Conservation (phyloP, 2,888 invertebrate genomes). For the Metopia argyrocephala region DNA sequence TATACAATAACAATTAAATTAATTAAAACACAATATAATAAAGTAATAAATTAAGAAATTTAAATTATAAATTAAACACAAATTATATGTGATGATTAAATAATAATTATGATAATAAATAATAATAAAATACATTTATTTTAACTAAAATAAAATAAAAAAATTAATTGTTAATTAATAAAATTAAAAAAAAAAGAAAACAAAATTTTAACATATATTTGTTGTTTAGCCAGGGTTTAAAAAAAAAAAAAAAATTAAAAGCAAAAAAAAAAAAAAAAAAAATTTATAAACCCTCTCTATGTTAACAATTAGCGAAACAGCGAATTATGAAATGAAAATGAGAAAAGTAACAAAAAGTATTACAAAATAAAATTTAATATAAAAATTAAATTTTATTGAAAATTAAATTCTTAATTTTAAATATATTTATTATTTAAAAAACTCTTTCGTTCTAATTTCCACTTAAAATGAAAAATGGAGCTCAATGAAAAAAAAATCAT, state of each 20-base stretch:
- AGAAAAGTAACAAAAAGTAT: background rate
- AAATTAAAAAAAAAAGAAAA: conserved; percentile 1
- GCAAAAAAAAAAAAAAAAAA: background rate
- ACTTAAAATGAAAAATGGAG: background rate
- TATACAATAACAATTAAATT: conserved; percentile 7
- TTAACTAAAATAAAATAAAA: conserved; percentile 3
- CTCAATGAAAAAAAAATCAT: background rate
- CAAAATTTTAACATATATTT: conserved; percentile 9
- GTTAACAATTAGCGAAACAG: conserved; percentile 34
- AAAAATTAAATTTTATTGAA: background rate
- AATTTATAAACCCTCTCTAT: conserved; percentile 6
- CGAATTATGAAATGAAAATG: conserved; percentile 19
- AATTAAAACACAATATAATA: conserved; percentile 8
- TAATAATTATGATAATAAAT: conserved; percentile 24
- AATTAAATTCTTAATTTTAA: background rate
- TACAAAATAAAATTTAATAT: background rate
- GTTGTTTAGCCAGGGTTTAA: conserved; percentile 42
- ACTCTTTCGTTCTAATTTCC: too few relatives aligned
- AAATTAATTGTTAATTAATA: conserved; percentile 43
- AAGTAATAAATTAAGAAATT: background rate
- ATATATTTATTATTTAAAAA: background rate
- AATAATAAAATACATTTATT: conserved; percentile 1
- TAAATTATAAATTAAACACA: conserved; percentile 24
- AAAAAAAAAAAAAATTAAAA: background rate
- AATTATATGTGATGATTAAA: conserved; percentile 47